Conservation (phyloP, 2,888 invertebrate species). For the Hypsopygia costalis region DNA sequence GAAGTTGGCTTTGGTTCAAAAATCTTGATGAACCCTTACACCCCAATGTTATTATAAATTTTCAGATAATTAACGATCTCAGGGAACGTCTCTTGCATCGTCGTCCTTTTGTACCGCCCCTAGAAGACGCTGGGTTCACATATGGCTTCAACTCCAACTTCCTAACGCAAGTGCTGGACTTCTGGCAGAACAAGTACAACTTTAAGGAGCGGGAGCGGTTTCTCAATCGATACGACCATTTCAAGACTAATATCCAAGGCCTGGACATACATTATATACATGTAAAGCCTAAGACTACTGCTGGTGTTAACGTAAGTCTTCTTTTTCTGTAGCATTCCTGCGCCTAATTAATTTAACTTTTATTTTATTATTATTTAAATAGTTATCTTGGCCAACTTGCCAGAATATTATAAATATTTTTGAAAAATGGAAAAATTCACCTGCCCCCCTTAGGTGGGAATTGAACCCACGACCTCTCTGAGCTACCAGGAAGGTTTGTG, state of each 20-base stretch:
- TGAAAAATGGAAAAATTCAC: too few relatives aligned
- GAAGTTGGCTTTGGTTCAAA: too few relatives aligned
- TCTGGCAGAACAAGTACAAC: constrained; percentile 90
- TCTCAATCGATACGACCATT: constrained; percentile 89
- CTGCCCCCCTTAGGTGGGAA: too few relatives aligned
- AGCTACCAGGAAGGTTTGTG: too few relatives aligned
- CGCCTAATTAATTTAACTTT: too few relatives aligned
- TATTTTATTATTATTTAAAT: too few relatives aligned
- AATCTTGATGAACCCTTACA: too few relatives aligned
- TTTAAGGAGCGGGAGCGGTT: constrained; percentile 81
- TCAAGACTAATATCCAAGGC: constrained; percentile 86
- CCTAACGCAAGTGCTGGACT: constrained; percentile 83
- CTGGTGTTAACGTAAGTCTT: constrained; percentile 41
- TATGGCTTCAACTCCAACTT: constrained; percentile 90
- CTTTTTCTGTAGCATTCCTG: too few relatives aligned
- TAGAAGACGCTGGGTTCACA: constrained; percentile 85
- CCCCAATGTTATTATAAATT: too few relatives aligned
- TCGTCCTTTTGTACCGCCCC: constrained; percentile 70
- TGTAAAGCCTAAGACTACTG: constrained; percentile 74
- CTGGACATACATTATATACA: constrained; percentile 88
- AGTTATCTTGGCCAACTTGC: too few relatives aligned
- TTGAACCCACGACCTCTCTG: too few relatives aligned
- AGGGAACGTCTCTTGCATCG: constrained; percentile 75
- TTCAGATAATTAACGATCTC: constrained; percentile 73
- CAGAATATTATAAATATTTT: too few relatives aligned